These are phyloP conservation scores for Alloscopus bannaensis DNA, from an alignment of 2,888 invertebrate species.

Conservation along the genomic window DNA sequence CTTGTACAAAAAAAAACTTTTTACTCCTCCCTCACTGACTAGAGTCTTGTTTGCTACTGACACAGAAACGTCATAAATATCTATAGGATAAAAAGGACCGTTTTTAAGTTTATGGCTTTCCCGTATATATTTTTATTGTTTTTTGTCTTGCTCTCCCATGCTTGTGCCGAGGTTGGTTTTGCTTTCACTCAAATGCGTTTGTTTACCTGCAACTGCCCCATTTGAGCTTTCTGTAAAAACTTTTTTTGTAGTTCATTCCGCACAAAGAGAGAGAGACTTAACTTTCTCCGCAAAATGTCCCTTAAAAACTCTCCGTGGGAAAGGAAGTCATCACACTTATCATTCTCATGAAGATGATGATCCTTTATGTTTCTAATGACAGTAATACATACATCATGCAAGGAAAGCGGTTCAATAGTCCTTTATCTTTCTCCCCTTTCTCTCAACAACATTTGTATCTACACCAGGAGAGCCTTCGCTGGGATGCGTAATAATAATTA, in stretches of 20 bases:
- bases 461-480: neutral
- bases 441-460: neutral
- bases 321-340: slow-evolving; percentile 48
- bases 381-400: slow-evolving; percentile 3
- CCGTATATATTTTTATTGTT: no score
- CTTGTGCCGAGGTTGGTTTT: neutral
- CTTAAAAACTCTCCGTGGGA: slow-evolving; percentile 30
- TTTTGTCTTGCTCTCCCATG: slow-evolving; percentile 4
- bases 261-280: slow-evolving; percentile 20
- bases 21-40: no score
- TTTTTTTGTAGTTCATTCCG: slow-evolving; percentile 38
- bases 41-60: slow-evolving; percentile 23
- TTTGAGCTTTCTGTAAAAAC: slow-evolving; percentile 34
- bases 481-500: slow-evolving; percentile 17
- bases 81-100: neutral
- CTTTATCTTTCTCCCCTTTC: no score
- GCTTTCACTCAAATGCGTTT: slow-evolving; percentile 6
- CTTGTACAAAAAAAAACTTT: no score
- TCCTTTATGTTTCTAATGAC: slow-evolving; percentile 25
- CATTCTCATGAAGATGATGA: slow-evolving; percentile 47
- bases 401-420: neutral
- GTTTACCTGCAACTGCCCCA: slow-evolving; percentile 24
- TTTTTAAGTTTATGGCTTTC: slow-evolving; percentile 23
- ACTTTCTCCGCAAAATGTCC: slow-evolving; percentile 39
- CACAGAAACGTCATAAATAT: neutral